Evolutionary conservation across 2,888 invertebrate genomes (phyloP), one percentile per base, ranked within the genome.

Genomic region (Tenthredo scrophulariae): DNA sequence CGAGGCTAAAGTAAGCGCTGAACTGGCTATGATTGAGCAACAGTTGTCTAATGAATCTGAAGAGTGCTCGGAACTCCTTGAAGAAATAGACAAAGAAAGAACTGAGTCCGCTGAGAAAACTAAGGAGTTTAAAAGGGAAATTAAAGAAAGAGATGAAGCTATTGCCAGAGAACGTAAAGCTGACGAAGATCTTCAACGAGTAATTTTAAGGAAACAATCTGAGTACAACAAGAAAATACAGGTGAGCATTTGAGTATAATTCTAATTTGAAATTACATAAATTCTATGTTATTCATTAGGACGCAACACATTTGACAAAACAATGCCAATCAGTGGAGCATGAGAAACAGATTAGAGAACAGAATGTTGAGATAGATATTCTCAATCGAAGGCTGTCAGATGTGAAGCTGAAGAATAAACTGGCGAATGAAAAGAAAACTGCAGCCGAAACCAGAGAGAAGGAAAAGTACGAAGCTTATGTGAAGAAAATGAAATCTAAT

Each of bases 401-500:
- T 33, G 54, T 29, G 18, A 77, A 77, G 33, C n/a, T 29, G 18
- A 50, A 33, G 33, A 4, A 15, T n/a, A 50, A 29, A n/a, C 18
- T 29, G 37, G 50, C 7, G 0, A 54, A n/a, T n/a, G 29, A 3
- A n/a, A 10, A 77, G 54, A 50, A 54, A 10, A 9, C 5, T 18
- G 33, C 13, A 43, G 43, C 37, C 22, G 10, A 58, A 26, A 1
- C 10, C 9, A 40, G 58, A 37, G 40, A 62, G 15, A 80, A 58
- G 15, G 40, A 33, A 33, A 50, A 54, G 50, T 26, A 77, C 0
- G 54, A 77, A 54, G 7, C 29, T 29, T 84, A 84, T 80, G 85
- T 86, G n/a, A 65, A 77, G 29, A 54, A 85, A 70, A 82, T 87
- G 18, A 85, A 87, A 77, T 85, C 82, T 10, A 58, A 86, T 54